phyloP scores from a whole-genome alignment of 2,888 invertebrate genomes.

The Erynnis tages region DNA sequence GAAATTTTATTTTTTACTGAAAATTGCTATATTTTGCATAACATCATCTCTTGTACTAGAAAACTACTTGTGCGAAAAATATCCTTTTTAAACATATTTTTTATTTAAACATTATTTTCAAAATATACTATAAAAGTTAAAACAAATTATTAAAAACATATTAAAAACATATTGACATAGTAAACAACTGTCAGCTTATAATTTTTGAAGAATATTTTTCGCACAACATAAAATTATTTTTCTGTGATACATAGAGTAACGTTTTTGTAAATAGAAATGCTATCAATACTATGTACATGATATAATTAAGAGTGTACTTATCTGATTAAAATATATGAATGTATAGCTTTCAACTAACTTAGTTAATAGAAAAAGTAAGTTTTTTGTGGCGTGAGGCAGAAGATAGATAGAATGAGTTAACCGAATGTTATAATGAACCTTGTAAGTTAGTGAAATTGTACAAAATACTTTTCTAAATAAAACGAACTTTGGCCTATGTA shows the following conservation, averaged over 20 bases:
- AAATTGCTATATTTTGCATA: slow-evolving; percentile 14
- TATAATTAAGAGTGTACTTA: slow-evolving; percentile 53
- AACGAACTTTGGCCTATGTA: slow-evolving; percentile 79
- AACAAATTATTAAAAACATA: too few relatives aligned
- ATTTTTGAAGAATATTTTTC: slow-evolving; percentile 31
- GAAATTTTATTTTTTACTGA: neutral
- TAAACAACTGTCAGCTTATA: neutral
- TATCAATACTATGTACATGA: slow-evolving; percentile 46
- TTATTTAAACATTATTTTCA: neutral
- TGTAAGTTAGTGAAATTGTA: slow-evolving; percentile 73
- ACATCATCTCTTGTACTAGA: slow-evolving; percentile 9
- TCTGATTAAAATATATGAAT: slow-evolving; percentile 37
- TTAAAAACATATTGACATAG: too few relatives aligned
- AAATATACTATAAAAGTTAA: neutral
- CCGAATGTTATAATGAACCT: slow-evolving; percentile 41
- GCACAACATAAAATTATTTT: slow-evolving; percentile 74
- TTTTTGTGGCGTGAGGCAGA: slow-evolving; percentile 60
- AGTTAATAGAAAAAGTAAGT: slow-evolving; percentile 41
- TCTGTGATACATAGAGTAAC: slow-evolving; percentile 79
- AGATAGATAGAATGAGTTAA: slow-evolving; percentile 47
- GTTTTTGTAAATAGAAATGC: slow-evolving; percentile 72
- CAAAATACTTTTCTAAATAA: slow-evolving; percentile 80
- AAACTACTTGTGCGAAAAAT: slow-evolving; percentile 17
- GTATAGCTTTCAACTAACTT: slow-evolving; percentile 64
- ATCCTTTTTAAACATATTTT: slow-evolving; percentile 14